Conservation (phyloP, 1,140 invertebrate genomes). For the Drosophila parabipectinata region DNA sequence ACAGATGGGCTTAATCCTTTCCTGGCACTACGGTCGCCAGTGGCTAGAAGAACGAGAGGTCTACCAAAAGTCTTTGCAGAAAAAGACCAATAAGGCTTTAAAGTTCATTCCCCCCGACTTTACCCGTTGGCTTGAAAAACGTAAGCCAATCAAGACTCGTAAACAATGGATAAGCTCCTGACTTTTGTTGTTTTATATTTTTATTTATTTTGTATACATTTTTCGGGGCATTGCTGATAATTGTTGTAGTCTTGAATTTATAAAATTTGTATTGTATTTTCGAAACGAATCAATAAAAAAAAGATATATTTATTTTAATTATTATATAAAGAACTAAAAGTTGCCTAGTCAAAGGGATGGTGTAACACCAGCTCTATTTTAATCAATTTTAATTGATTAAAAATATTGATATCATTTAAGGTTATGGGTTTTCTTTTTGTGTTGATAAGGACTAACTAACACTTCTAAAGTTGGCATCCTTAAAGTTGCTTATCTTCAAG, state of each 20-base stretch:
- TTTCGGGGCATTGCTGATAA: background rate
- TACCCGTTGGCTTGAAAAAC: slow-evolving; percentile 19
- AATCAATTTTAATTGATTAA: too few species aligned
- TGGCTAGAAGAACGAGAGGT: slow-evolving; percentile 25
- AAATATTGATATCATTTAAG: too few species aligned
- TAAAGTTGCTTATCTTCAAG: too few species aligned
- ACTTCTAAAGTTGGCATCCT: too few species aligned
- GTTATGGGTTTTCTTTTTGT: too few species aligned
- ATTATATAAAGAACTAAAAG: background rate
- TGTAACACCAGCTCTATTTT: too few species aligned
- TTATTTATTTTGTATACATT: background rate
- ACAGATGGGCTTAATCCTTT: slow-evolving; percentile 19
- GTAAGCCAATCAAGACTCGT: slow-evolving; percentile 2
- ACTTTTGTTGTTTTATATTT: background rate
- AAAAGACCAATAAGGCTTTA: background rate
- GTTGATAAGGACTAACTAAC: too few species aligned
- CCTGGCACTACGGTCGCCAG: slow-evolving; percentile 40
- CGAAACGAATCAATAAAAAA: background rate
- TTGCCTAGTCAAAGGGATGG: too few species aligned
- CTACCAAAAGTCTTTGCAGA: background rate
- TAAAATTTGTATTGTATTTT: background rate
- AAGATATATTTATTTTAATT: background rate
- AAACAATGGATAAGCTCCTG: background rate
- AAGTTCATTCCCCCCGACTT: slow-evolving; percentile 11
- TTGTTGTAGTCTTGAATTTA: background rate